Evolutionary conservation across 2,113 vertebrate species (phyloP), one percentile per base, ranked within the genome.

Genomic region (Rhinichthys klamathensis): DNA sequence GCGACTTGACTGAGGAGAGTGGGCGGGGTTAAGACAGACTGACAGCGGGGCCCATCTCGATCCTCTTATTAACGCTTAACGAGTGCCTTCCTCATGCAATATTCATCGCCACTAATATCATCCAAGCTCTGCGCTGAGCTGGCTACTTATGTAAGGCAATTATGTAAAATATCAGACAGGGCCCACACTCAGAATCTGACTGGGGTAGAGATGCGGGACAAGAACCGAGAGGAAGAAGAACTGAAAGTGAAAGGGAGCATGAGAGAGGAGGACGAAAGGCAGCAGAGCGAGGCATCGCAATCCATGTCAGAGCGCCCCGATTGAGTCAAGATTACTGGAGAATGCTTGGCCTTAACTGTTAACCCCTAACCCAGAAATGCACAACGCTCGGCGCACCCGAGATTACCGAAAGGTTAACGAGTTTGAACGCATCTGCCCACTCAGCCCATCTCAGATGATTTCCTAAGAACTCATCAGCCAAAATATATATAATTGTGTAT

Each of bases 61-160:
- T 93, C 92, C 93, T 94, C 94, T 95, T 95, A 94, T 95, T 94
- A 95, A 92, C 90, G 92, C 93, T 93, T 94, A 95, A 95, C 92
- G 91, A 95, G 93, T 93, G 92, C 94, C 93, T 94, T 93, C 92
- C 94, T 94, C 94, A 95, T 94, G 93, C 92, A 94, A 93, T 93
- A 94, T 94, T 95, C 93, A 95, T 94, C 88, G 90, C 54, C 81
- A 77, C 93, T 93, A 93, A 94, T 93, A 94, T 94, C 94, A 94
- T 88, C 92, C 92, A 86, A 92, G 93, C 93, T 92, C 90, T 79
- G 92, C 93, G 92, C 91, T 85, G 90, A 93, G 93, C 92, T 90
- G 89, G 91, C 92, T 93, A 93, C 93, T 95, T 95, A 95, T 94
- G 94, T 95, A 94, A 95, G 94, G 93, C 94, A 94, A 94, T 95